phyloP scores from a whole-genome alignment of 2,797 vertebrate species.

The Oryzias sinensis region DNA sequence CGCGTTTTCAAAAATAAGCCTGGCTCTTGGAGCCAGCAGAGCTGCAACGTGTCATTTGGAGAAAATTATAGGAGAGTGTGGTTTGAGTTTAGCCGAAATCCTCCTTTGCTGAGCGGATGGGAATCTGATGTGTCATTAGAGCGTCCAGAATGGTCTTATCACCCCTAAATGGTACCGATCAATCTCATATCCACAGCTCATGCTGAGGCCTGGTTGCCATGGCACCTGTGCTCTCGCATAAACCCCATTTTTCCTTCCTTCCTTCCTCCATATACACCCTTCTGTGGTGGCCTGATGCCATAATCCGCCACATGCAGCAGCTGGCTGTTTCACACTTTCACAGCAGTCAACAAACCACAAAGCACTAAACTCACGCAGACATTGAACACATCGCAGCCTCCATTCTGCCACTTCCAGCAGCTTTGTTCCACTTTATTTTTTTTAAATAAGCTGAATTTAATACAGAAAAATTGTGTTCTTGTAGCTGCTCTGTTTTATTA shows the following conservation, averaged over 20 bases:
- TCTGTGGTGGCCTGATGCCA: slow-evolving; percentile 45
- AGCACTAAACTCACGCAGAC: slow-evolving; percentile 1
- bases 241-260: slow-evolving; percentile 47
- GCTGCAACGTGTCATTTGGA: not conserved
- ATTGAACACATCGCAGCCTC: not conserved
- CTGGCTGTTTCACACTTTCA: slow-evolving; percentile 31
- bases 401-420: no score
- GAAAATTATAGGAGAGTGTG: not conserved
- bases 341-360: slow-evolving; percentile 4
- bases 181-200: slow-evolving; percentile 32
- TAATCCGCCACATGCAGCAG: slow-evolving; percentile 61
- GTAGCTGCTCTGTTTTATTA: no score
- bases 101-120: slow-evolving; percentile 12
- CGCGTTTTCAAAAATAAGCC: no score
- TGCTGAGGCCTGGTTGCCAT: slow-evolving; percentile 60
- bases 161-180: slow-evolving; percentile 34
- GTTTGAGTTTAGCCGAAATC: slow-evolving; percentile 2
- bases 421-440: no score
- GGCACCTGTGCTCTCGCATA: slow-evolving; percentile 54
- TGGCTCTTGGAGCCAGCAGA: not conserved
- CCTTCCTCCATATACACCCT: slow-evolving; percentile 36
- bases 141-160: slow-evolving; percentile 20
- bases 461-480: no score
- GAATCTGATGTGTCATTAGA: slow-evolving; percentile 26
- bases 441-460: no score